A percentile compares a stretch with the other conserved stretches of the same genome.
Conservation (phyloP, 2,888 invertebrate genomes). For the Suillia variegata region DNA sequence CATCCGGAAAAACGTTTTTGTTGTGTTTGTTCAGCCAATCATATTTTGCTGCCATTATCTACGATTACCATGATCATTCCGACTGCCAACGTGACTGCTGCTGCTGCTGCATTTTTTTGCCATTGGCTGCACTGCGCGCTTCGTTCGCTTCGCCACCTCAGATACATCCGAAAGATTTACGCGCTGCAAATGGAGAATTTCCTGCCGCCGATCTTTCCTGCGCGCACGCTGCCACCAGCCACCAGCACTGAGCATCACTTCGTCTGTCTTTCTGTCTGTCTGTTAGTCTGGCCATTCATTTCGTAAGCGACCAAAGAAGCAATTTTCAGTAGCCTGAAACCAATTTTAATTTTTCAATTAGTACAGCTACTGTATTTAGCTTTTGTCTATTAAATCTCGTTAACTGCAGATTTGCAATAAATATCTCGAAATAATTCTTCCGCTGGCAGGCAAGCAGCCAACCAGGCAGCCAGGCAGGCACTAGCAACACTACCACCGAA, state of each 20-base stretch:
- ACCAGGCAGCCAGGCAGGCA: not conserved
- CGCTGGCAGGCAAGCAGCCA: slow-evolving; percentile 17
- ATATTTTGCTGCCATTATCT: no score
- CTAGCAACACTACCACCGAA: not conserved
- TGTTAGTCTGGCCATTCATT: not conserved
- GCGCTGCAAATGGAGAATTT: slow-evolving; percentile 24
- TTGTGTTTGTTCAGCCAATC: no score
- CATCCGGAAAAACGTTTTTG: no score
- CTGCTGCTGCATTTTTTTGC: no score
- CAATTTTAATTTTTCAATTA: slow-evolving; percentile 50
- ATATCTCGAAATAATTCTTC: slow-evolving; percentile 22
- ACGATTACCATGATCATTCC: no score
- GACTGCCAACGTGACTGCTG: no score
- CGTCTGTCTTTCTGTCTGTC: not conserved
- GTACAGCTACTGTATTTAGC: slow-evolving; percentile 52
- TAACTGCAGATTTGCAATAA: slow-evolving; percentile 29
- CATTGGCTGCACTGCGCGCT: no score
- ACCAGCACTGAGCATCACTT: not conserved
- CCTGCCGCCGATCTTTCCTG: not conserved
- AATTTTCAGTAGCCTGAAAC: slow-evolving; percentile 24
- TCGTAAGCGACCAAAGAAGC: not conserved
- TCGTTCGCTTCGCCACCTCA: no score
- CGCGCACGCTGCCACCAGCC: not conserved
- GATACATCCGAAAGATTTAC: no score
- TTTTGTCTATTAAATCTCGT: slow-evolving; percentile 27